phyloP scores from a whole-genome alignment of 2,797 vertebrate genomes.

The Tragopan temminckii region DNA sequence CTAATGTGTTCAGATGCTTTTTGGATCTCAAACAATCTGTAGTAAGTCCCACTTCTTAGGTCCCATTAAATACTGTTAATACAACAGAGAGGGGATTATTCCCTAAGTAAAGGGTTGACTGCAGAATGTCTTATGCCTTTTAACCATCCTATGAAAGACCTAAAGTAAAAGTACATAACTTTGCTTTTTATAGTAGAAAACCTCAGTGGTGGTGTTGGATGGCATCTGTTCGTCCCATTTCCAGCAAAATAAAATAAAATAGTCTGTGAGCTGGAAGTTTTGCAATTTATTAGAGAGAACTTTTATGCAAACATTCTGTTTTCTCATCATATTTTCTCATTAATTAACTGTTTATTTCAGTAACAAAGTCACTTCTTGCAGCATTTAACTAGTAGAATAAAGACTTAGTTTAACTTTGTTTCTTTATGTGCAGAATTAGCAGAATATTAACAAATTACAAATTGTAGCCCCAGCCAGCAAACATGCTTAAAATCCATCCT shows the following conservation, averaged over 20 bases:
- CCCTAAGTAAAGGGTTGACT: neutral
- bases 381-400: neutral
- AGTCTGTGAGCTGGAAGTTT: neutral
- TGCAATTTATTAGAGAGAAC: neutral
- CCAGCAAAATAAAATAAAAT: neutral
- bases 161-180: neutral
- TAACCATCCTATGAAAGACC: neutral
- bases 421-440: neutral
- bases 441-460: slow-evolving; percentile 1
- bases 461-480: neutral
- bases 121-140: neutral
- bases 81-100: neutral
- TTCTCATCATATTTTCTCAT: neutral
- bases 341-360: neutral
- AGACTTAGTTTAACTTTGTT: neutral
- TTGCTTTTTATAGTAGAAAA: neutral
- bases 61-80: neutral
- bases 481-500: neutral
- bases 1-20: neutral
- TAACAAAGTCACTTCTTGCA: neutral
- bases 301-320: slow-evolving; percentile 8
- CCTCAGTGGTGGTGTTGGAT: neutral
- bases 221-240: neutral
- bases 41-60: neutral
- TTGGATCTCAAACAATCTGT: neutral